phyloP scores from a whole-genome alignment of 2,113 vertebrate species.

The Silurus asotus region DNA sequence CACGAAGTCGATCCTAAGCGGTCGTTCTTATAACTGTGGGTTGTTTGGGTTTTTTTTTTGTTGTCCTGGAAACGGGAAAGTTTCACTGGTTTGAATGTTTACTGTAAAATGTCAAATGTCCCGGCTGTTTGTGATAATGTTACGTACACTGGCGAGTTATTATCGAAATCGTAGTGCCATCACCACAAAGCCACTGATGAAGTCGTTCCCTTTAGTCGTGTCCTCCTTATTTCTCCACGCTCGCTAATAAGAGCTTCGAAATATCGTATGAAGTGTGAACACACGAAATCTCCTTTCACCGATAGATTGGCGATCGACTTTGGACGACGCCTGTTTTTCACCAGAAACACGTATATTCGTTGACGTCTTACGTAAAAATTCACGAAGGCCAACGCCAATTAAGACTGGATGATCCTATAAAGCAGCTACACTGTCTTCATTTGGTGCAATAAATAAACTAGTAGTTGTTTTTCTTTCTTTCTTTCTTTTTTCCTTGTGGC shows the following conservation, averaged over 20 bases:
- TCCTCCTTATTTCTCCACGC: neutral
- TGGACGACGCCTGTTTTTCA: neutral
- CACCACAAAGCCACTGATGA: neutral
- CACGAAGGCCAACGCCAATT: neutral
- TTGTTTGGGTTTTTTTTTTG: slow-evolving; percentile 7
- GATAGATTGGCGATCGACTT: neutral
- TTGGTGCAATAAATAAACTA: slow-evolving; percentile 47
- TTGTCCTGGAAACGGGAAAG: neutral
- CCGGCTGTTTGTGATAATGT: neutral
- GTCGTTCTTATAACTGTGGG: neutral
- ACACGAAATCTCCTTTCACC: neutral
- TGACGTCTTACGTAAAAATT: slow-evolving; percentile 23
- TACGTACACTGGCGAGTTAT: slow-evolving; percentile 20
- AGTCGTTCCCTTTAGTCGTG: neutral
- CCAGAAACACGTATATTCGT: slow-evolving; percentile 32
- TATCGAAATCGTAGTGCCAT: neutral
- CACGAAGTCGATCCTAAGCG: neutral
- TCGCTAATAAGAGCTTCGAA: slow-evolving; percentile 6
- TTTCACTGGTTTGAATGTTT: slow-evolving; percentile 26
- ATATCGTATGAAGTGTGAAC: neutral
- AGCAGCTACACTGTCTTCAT: slow-evolving; percentile 26
- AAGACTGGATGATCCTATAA: slow-evolving; percentile 4
- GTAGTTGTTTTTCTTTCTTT: slow-evolving; percentile 5
- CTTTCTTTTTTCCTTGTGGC: slow-evolving; percentile 1
- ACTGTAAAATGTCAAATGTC: neutral